phyloP scores from a whole-genome alignment of 2,888 invertebrate genomes.

The Clanis bilineata region DNA sequence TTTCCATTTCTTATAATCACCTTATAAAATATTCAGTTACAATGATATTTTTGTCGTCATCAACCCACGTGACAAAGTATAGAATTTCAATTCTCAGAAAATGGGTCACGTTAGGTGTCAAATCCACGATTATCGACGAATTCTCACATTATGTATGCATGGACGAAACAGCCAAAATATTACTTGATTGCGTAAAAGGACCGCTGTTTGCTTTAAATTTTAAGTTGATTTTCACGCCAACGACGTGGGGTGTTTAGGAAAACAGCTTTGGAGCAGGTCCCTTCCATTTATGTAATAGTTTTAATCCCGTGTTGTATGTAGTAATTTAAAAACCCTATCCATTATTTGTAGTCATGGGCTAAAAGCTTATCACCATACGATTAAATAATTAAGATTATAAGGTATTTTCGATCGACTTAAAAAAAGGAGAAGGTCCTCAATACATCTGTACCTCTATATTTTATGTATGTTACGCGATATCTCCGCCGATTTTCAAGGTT shows the following conservation, averaged over 20 bases:
- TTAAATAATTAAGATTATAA: too few relatives aligned
- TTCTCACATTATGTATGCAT: not conserved
- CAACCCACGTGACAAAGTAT: not conserved
- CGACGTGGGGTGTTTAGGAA: not conserved
- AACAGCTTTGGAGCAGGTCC: not conserved
- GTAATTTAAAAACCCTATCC: not conserved
- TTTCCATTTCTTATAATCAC: not conserved
- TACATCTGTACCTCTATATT: too few relatives aligned
- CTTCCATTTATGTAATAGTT: not conserved
- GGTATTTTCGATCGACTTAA: too few relatives aligned
- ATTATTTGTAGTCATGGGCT: not conserved
- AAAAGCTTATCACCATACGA: not conserved
- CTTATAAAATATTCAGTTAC: not conserved
- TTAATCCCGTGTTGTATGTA: not conserved
- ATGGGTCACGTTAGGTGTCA: too few relatives aligned
- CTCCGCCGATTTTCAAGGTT: too few relatives aligned
- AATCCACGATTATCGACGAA: too few relatives aligned
- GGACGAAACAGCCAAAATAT: not conserved
- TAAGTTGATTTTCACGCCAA: not conserved
- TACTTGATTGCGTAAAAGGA: not conserved
- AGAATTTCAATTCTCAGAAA: not conserved
- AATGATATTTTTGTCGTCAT: not conserved
- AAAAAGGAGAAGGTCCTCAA: too few relatives aligned
- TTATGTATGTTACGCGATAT: too few relatives aligned
- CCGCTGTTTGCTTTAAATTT: slow-evolving; percentile 1